These are phyloP conservation scores for Sycophila texana DNA, from an alignment of 2,888 invertebrate species.

Conservation along the genomic window DNA sequence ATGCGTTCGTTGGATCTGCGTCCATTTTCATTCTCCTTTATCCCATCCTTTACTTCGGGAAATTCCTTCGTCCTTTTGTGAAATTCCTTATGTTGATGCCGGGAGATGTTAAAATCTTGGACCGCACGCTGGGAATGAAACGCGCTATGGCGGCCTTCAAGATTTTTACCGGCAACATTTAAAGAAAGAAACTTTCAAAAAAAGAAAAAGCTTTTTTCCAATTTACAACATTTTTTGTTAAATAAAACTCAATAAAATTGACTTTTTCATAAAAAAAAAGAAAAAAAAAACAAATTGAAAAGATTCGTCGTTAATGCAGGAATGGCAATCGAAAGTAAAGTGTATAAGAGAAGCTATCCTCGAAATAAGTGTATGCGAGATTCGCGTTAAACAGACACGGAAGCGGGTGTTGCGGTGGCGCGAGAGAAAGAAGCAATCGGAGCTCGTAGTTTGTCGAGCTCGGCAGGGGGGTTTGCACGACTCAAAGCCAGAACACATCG, in stretches of 20 bases:
- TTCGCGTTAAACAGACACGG: background rate
- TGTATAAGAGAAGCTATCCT: too few relatives aligned
- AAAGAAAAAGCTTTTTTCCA: too few relatives aligned
- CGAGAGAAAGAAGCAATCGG: background rate
- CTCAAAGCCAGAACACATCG: conserved; percentile 64
- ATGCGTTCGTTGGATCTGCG: background rate
- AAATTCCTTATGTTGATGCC: conserved; percentile 52
- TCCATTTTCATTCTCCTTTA: conserved; percentile 11
- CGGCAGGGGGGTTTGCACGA: conserved; percentile 51
- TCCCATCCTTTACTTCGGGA: conserved; percentile 19
- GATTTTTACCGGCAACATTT: background rate
- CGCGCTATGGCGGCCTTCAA: background rate
- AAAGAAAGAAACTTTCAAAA: background rate
- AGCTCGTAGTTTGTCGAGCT: conserved; percentile 38
- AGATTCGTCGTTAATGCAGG: background rate
- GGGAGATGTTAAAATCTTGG: conserved; percentile 28
- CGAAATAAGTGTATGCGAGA: background rate
- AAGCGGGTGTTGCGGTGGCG: background rate
- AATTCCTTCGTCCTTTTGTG: conserved; percentile 47
- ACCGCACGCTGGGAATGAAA: too few relatives aligned
- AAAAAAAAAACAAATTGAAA: background rate
- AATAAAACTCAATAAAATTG: too few relatives aligned
- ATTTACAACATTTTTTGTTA: too few relatives aligned
- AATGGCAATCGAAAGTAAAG: background rate
- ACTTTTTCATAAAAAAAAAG: too few relatives aligned